Conservation (phyloP, 2,113 vertebrate genomes). For the Psophia crepitans region DNA sequence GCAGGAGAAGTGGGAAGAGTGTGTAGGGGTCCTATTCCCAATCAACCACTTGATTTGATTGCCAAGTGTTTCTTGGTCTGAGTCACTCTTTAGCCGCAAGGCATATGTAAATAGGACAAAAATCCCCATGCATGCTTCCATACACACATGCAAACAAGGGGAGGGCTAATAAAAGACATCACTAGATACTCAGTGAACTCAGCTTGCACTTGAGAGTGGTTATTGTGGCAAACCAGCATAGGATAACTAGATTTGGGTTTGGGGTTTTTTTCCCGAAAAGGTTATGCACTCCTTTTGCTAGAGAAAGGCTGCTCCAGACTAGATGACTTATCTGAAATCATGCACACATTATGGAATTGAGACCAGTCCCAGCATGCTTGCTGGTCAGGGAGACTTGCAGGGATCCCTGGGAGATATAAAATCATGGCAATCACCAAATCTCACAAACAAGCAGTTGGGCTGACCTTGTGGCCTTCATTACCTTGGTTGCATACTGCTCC, state of each 20-base stretch:
- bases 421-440: background rate
- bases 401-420: background rate
- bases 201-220: background rate
- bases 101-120: background rate
- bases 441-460: background rate
- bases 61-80: background rate
- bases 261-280: background rate
- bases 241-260: background rate
- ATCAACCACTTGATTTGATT: background rate
- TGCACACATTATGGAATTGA: background rate
- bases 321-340: background rate
- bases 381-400: background rate
- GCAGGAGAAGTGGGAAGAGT: background rate
- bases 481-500: background rate
- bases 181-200: background rate
- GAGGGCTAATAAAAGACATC: background rate
- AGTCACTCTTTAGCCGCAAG: background rate
- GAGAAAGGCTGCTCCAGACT: background rate
- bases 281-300: background rate
- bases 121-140: fast-evolving
- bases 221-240: background rate
- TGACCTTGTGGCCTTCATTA: background rate
- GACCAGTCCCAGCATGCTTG: background rate
- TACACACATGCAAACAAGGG: background rate
- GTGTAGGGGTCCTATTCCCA: background rate